phyloP scores from a whole-genome alignment of 2,113 vertebrate species.

The Tauraco erythrolophus region DNA sequence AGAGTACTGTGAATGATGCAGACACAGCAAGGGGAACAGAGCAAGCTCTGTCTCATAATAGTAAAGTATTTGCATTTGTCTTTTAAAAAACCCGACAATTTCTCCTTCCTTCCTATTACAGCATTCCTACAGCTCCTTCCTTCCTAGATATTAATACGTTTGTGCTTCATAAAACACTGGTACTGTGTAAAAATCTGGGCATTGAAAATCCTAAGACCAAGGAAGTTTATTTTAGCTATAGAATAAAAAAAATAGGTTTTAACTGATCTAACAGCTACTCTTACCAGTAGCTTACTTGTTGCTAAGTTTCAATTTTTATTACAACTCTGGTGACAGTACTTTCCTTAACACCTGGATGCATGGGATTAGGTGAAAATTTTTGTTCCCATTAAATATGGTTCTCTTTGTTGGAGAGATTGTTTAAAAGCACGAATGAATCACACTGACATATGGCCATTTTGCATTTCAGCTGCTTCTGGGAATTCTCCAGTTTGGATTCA shows the following conservation, averaged over 20 bases:
- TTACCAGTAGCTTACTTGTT: neutral
- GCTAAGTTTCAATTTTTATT: neutral
- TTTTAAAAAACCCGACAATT: neutral
- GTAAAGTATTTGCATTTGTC: neutral
- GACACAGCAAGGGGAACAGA: neutral
- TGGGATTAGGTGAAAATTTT: neutral
- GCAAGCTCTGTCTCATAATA: neutral
- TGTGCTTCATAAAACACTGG: neutral
- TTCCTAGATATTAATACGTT: neutral
- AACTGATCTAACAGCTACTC: neutral
- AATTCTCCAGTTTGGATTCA: constrained; percentile 87
- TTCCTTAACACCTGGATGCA: neutral
- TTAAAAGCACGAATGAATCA: neutral
- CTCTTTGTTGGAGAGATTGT: neutral
- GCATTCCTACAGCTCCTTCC: neutral
- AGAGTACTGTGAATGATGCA: neutral
- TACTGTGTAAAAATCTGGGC: neutral
- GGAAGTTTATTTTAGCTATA: neutral
- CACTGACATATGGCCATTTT: neutral
- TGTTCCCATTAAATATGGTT: neutral
- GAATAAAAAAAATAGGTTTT: neutral
- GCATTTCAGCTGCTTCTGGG: constrained; percentile 87
- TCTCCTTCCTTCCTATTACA: neutral
- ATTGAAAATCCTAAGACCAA: neutral
- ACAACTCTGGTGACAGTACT: neutral